Evolutionary conservation across 2,888 invertebrate species (phyloP).

Genomic region (Chirona hameri): DNA sequence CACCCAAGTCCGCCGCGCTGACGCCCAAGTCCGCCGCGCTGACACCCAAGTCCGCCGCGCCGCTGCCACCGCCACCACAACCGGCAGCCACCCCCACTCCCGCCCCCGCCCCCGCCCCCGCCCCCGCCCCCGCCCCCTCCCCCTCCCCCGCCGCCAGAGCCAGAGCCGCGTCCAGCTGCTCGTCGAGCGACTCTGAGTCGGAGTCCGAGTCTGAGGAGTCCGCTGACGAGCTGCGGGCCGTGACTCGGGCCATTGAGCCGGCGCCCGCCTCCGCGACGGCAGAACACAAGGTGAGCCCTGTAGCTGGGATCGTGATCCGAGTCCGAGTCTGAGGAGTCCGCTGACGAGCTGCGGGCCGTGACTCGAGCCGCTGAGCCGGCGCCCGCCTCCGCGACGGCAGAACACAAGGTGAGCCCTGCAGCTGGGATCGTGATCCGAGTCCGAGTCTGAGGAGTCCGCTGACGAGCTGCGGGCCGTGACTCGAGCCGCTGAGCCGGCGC

Average conservation of each 20-base stretch:
- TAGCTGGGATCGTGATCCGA: no score
- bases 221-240: neutral
- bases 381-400: no score
- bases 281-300: no score
- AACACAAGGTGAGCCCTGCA: no score
- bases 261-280: neutral
- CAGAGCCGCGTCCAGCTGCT: neutral
- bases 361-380: neutral
- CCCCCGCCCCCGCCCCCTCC: neutral
- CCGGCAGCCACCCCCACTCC: neutral
- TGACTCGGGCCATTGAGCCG: neutral
- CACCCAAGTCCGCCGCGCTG: neutral
- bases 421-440: no score
- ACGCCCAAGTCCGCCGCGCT: neutral
- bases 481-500: no score
- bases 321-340: slow-evolving; percentile 7
- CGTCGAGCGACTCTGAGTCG: slow-evolving; percentile 3
- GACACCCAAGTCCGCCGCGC: neutral
- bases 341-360: neutral
- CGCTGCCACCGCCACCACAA: neutral
- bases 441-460: no score
- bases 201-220: slow-evolving; percentile 13
- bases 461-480: no score
- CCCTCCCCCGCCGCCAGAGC: neutral
- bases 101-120: neutral